Conservation (phyloP, 2,797 vertebrate genomes). For the Muscicapa striata region DNA sequence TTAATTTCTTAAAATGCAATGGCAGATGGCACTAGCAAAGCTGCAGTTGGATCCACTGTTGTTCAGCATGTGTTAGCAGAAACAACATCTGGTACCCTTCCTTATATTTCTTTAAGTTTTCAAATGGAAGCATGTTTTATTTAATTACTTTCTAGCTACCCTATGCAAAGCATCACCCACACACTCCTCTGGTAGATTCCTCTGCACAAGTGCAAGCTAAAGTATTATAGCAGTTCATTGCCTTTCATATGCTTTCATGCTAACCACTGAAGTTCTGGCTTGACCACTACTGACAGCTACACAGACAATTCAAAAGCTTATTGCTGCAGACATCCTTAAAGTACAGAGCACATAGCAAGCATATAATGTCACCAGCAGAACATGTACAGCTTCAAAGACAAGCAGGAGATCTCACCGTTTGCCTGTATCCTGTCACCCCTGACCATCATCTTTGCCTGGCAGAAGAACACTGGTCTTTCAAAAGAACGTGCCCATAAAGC, state of each 20-base stretch:
- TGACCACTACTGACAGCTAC: not conserved
- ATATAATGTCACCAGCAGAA: not conserved
- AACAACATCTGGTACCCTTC: not conserved
- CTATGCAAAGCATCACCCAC: not conserved
- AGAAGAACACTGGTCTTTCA: not conserved
- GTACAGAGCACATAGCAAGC: not conserved
- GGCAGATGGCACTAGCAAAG: not conserved
- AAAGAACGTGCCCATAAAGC: not conserved
- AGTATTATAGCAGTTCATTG: not conserved
- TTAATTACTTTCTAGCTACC: not conserved
- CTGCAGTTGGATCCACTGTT: not conserved
- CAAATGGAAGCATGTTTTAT: not conserved
- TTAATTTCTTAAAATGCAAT: conserved; percentile 17
- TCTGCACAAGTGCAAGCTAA: not conserved
- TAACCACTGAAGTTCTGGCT: not conserved
- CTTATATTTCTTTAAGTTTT: not conserved
- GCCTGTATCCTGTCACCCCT: not conserved
- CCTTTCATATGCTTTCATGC: not conserved
- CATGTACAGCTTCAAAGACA: not conserved
- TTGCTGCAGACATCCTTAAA: not conserved
- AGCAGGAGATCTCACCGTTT: not conserved
- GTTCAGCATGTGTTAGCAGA: not conserved
- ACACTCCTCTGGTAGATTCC: not conserved
- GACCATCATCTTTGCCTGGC: not conserved
- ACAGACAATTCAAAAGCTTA: not conserved